Percentiles rank a stretch among this genome's conserved stretches.
These are phyloP conservation scores for Leucopternis melanops DNA, from an alignment of 2,113 vertebrate genomes.

Conservation along the genomic window DNA sequence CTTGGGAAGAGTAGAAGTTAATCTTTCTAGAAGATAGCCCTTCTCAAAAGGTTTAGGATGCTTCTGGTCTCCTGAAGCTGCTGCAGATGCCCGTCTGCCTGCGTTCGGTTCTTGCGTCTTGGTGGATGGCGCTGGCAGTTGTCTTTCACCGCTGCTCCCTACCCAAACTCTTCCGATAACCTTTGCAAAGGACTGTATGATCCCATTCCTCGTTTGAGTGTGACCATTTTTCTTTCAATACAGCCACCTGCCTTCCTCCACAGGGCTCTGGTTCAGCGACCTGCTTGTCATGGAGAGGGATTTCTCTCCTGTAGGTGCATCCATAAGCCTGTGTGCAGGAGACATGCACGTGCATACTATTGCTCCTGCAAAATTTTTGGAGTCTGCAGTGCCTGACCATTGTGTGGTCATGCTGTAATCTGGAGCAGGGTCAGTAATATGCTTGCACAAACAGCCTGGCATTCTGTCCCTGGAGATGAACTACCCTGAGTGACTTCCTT, in stretches of 20 bases:
- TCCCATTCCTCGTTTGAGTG: fast-evolving
- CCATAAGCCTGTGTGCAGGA: fast-evolving
- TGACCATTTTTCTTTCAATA: neutral
- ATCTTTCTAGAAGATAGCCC: too few relatives aligned
- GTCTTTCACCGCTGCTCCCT: neutral
- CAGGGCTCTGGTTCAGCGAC: neutral
- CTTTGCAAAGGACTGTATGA: fast-evolving
- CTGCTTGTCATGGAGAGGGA: neutral
- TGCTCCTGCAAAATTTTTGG: fast-evolving
- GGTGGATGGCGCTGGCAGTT: too few relatives aligned
- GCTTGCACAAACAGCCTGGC: neutral
- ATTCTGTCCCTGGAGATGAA: neutral
- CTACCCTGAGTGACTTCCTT: neutral
- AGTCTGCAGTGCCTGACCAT: neutral
- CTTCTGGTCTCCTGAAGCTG: neutral
- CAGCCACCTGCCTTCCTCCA: neutral
- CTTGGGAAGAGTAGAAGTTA: neutral
- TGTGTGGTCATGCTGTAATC: fast-evolving
- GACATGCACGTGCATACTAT: fast-evolving
- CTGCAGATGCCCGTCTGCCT: fast-evolving
- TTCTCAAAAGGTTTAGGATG: neutral
- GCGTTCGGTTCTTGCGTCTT: neutral
- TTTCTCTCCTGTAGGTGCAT: neutral
- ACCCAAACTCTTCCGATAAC: neutral
- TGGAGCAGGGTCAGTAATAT: neutral